A percentile compares a stretch with the other conserved stretches of the same genome.
Evolutionary conservation across 2,888 invertebrate species (phyloP).

Genomic region (Lepidocyrtoides sp.): DNA sequence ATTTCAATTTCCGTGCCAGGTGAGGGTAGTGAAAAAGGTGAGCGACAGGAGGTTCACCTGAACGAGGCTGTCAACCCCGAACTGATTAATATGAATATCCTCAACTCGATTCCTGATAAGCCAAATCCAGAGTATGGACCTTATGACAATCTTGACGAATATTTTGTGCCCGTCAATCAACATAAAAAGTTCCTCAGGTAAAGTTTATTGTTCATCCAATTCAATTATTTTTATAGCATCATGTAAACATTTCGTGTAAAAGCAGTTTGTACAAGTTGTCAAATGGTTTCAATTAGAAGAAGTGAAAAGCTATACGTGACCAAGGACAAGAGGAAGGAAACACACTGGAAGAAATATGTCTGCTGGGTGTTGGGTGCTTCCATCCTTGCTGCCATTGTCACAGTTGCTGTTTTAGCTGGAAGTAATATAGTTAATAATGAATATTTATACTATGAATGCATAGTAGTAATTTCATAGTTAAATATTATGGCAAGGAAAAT

Average conservation of each 20-base stretch:
- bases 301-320: constrained; percentile 94
- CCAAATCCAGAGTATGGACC: constrained; percentile 87
- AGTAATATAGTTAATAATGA: constrained; percentile 88
- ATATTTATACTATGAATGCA: not conserved
- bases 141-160: constrained; percentile 92
- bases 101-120: constrained; percentile 89
- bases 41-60: constrained; percentile 60
- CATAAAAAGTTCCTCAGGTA: constrained; percentile 95
- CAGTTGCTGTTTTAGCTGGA: constrained; percentile 92
- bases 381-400: constrained; percentile 90
- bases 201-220: constrained; percentile 86
- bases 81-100: constrained; percentile 91
- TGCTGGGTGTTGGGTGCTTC: constrained; percentile 91
- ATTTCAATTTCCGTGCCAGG: constrained; percentile 68
- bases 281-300: constrained; percentile 88
- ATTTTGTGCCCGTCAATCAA: constrained; percentile 94
- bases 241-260: not conserved
- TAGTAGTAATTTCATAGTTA: not conserved
- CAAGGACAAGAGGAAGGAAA: constrained; percentile 91
- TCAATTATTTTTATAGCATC: not conserved
- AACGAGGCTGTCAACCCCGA: constrained; percentile 93
- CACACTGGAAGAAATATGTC: constrained; percentile 89
- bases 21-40: constrained; percentile 12
- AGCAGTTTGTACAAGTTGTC: constrained; percentile 10
- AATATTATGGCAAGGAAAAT: not conserved